Evolutionary conservation across 2,888 invertebrate species (phyloP).

Genomic region (Apodemia arnacis): DNA sequence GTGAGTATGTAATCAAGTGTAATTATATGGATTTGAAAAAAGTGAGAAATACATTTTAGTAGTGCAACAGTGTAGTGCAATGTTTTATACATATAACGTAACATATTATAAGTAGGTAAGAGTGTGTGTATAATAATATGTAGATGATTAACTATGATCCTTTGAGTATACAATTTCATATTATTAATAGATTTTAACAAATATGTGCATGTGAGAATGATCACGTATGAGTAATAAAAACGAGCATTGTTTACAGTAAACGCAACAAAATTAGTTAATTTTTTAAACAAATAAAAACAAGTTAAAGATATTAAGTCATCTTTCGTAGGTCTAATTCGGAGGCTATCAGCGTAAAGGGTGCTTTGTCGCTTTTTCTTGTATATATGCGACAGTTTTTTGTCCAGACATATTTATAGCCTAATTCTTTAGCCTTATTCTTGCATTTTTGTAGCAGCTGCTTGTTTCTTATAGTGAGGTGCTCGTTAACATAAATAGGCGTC

Average conservation of each 20-base stretch:
- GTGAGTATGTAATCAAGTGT: too few relatives aligned
- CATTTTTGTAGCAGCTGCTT: neutral
- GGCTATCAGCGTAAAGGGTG: too few relatives aligned
- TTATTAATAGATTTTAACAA: neutral
- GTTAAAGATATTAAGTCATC: neutral
- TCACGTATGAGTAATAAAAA: neutral
- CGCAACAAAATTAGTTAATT: too few relatives aligned
- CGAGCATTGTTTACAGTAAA: neutral
- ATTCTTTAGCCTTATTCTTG: neutral
- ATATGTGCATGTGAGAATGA: neutral
- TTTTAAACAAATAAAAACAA: neutral
- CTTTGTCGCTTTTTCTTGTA: neutral
- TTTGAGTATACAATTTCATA: neutral
- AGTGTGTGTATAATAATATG: neutral
- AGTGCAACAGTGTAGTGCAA: too few relatives aligned
- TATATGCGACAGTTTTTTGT: slow-evolving; percentile 6
- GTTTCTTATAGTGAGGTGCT: neutral
- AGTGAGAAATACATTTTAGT: too few relatives aligned
- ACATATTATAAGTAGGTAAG: neutral
- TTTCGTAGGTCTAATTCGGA: neutral
- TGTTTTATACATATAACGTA: too few relatives aligned
- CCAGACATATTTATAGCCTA: neutral
- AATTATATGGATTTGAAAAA: too few relatives aligned
- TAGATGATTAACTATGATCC: neutral
- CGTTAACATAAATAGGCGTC: neutral